Conservation (phyloP, 2,113 vertebrate genomes). For the Alethe diademata region DNA sequence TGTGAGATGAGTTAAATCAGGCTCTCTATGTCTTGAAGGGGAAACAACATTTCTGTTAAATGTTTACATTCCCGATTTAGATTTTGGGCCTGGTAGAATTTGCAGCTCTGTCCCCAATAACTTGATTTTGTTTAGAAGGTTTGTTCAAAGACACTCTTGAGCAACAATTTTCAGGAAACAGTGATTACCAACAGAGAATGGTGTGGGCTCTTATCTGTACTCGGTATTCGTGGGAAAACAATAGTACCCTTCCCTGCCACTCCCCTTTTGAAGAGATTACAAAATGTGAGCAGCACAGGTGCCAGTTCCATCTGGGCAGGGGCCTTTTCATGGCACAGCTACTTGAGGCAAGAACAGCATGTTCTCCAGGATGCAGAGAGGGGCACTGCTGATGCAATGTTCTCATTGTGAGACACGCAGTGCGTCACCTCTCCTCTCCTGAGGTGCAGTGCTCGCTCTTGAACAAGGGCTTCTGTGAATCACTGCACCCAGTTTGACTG, state of each 20-base stretch:
- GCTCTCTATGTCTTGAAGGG: not conserved
- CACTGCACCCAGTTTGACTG: not conserved
- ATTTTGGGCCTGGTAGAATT: not conserved
- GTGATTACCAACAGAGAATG: not conserved
- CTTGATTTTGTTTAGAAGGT: not conserved
- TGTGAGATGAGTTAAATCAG: not conserved
- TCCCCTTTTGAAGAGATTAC: not conserved
- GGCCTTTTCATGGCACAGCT: not conserved
- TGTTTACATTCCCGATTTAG: not conserved
- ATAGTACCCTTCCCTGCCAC: not conserved
- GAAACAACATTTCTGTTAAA: not conserved
- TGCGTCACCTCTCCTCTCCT: not conserved
- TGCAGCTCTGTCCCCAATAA: not conserved
- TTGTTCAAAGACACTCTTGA: not conserved
- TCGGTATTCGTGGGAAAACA: not conserved
- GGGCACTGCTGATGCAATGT: not conserved
- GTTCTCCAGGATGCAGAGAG: not conserved
- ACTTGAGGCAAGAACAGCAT: not conserved
- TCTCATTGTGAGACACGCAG: not conserved
- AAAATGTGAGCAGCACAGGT: not conserved
- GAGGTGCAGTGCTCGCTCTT: not conserved
- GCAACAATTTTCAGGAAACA: not conserved
- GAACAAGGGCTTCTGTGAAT: not conserved
- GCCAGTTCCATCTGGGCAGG: not conserved
- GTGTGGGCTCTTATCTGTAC: not conserved